Percentiles rank a stretch among this genome's conserved stretches.
These are phyloP conservation scores for Ochropleura plecta DNA, from an alignment of 2,888 invertebrate genomes.

Conservation along the genomic window DNA sequence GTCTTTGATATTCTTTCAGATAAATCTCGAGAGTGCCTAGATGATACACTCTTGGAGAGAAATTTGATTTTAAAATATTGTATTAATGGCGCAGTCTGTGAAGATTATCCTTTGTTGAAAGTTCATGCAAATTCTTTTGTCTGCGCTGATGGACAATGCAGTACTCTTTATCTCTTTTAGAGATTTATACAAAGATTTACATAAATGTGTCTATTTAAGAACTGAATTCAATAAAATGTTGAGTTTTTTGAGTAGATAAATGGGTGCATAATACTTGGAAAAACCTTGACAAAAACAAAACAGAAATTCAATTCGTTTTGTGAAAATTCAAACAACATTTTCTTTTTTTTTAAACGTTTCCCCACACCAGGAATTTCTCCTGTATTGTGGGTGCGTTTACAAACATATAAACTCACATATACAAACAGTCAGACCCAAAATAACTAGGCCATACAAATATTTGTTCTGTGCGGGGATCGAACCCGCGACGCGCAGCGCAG, in stretches of 20 bases:
- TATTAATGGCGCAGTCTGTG: slow-evolving; percentile 19
- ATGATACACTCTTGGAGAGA: slow-evolving; percentile 33
- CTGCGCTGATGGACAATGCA: slow-evolving; percentile 10
- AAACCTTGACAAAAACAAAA: no score
- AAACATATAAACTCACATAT: no score
- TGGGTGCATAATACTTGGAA: no score
- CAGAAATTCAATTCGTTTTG: no score
- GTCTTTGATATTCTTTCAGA: slow-evolving; percentile 50
- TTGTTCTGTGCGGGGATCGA: no score
- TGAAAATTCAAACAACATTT: no score
- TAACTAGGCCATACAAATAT: no score
- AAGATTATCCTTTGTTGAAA: slow-evolving; percentile 32
- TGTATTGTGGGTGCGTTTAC: no score
- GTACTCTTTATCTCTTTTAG: neutral
- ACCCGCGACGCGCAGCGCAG: no score
- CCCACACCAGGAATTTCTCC: no score
- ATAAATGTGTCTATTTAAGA: neutral
- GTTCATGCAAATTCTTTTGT: slow-evolving; percentile 27
- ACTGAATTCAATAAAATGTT: neutral
- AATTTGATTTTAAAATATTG: slow-evolving; percentile 40
- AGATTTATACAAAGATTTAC: neutral
- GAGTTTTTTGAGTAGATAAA: neutral
- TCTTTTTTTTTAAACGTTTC: no score
- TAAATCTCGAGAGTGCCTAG: slow-evolving; percentile 43
- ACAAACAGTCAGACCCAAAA: no score